phyloP scores from a whole-genome alignment of 1,140 invertebrate genomes.

The Lasioglossum baleicum region DNA sequence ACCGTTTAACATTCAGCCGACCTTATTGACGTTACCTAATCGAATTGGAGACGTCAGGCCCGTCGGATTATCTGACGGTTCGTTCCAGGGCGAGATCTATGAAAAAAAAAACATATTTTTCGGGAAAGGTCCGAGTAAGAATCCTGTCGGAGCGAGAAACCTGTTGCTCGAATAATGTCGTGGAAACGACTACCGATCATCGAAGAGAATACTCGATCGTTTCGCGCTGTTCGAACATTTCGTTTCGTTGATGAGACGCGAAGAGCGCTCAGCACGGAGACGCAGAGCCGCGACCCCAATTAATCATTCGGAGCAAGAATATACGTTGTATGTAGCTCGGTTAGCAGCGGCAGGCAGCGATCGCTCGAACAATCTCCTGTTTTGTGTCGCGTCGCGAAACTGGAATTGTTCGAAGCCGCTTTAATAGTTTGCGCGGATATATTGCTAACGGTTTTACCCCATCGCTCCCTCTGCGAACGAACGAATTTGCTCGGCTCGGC shows the following conservation, averaged over 20 bases:
- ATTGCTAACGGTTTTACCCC: no score
- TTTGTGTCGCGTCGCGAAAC: not conserved
- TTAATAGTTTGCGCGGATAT: no score
- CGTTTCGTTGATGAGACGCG: conserved; percentile 41
- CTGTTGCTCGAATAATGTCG: no score
- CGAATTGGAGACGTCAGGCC: conserved; percentile 72
- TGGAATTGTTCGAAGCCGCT: no score
- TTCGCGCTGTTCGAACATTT: conserved; percentile 8
- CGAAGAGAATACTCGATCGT: conserved; percentile 34
- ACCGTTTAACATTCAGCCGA: conserved; percentile 68
- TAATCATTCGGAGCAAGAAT: conserved; percentile 59
- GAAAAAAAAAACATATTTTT: conserved; percentile 53
- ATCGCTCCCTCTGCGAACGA: not conserved
- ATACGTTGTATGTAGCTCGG: not conserved
- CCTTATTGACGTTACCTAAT: conserved; percentile 73
- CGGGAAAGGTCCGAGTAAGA: conserved; percentile 35
- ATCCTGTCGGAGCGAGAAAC: not conserved
- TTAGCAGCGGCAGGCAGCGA: no score
- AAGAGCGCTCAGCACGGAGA: not conserved
- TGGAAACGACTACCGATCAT: not conserved
- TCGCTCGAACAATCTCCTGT: not conserved
- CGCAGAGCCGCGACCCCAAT: conserved; percentile 60
- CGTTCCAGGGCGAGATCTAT: conserved; percentile 30
- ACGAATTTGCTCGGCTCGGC: no score
- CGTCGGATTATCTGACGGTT: conserved; percentile 57